These are phyloP conservation scores for Corydoras sp. DNA, from an alignment of 2,113 vertebrate genomes.

Conservation along the genomic window DNA sequence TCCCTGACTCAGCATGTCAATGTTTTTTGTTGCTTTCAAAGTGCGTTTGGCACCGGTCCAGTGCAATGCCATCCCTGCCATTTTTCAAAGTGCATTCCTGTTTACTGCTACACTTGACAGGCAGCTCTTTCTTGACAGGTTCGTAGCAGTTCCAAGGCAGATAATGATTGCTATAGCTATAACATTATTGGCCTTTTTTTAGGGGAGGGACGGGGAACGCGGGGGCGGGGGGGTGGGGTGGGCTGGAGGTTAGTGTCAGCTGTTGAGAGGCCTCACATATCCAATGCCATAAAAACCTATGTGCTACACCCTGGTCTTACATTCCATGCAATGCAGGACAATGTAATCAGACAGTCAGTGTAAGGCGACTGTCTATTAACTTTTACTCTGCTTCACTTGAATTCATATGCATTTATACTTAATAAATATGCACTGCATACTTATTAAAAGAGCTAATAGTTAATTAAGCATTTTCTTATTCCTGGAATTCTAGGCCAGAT, in stretches of 20 bases:
- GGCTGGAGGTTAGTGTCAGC: conserved; percentile 16
- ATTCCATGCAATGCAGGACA: background rate
- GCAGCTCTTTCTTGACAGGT: conserved; percentile 48
- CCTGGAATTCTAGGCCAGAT: no score
- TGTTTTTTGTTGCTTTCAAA: conserved; percentile 62
- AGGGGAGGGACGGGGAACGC: conserved; percentile 2
- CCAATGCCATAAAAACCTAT: no score
- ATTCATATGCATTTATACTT: no score
- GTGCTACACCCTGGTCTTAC: conserved; percentile 12
- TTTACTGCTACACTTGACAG: conserved; percentile 60
- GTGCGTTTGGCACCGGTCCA: conserved; percentile 60
- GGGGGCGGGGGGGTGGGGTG: no score
- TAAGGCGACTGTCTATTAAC: no score
- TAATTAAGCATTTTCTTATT: no score
- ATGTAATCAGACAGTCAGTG: no score
- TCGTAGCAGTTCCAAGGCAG: conserved; percentile 59
- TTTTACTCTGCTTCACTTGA: no score
- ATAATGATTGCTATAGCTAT: conserved; percentile 62
- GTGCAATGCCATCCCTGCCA: conserved; percentile 55
- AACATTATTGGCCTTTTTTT: conserved; percentile 67
- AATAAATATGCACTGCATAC: no score
- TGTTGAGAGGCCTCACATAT: no score
- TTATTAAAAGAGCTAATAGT: no score
- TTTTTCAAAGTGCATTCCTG: conserved; percentile 70
- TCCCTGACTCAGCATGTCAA: conserved; percentile 59